phyloP scores from a whole-genome alignment of 2,888 invertebrate species.

The Tubiluchus corallicola region DNA sequence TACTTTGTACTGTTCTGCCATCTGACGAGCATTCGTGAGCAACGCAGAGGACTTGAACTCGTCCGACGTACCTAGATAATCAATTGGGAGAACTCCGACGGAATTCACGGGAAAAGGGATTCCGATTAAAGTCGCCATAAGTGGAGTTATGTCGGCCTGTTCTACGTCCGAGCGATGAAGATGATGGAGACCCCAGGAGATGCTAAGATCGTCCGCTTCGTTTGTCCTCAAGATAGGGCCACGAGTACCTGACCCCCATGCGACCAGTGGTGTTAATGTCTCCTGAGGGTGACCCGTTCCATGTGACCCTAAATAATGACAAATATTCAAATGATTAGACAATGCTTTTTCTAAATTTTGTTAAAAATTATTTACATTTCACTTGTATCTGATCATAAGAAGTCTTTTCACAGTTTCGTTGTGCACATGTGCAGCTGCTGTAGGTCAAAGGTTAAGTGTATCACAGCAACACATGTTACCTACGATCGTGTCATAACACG shows the following conservation, averaged over 20 bases:
- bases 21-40: constrained; percentile 54
- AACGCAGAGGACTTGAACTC: constrained; percentile 44
- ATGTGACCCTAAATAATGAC: constrained; percentile 67
- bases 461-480: too few relatives aligned
- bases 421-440: too few relatives aligned
- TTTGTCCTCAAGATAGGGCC: neutral
- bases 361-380: too few relatives aligned
- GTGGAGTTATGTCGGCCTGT: constrained; percentile 79
- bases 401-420: too few relatives aligned
- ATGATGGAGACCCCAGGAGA: constrained; percentile 23
- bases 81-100: constrained; percentile 44
- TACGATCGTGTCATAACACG: too few relatives aligned
- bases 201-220: constrained; percentile 9
- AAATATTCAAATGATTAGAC: too few relatives aligned
- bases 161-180: constrained; percentile 39
- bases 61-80: constrained; percentile 39
- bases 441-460: too few relatives aligned
- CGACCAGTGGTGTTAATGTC: constrained; percentile 76
- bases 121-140: constrained; percentile 69
- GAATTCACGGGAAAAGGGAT: constrained; percentile 74
- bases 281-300: constrained; percentile 74
- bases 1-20: constrained; percentile 44
- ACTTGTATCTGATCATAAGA: too few relatives aligned
- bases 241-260: constrained; percentile 96
- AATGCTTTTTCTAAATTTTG: too few relatives aligned